Conservation (phyloP, 2,113 vertebrate genomes). For the Sapayoa aenigma region DNA sequence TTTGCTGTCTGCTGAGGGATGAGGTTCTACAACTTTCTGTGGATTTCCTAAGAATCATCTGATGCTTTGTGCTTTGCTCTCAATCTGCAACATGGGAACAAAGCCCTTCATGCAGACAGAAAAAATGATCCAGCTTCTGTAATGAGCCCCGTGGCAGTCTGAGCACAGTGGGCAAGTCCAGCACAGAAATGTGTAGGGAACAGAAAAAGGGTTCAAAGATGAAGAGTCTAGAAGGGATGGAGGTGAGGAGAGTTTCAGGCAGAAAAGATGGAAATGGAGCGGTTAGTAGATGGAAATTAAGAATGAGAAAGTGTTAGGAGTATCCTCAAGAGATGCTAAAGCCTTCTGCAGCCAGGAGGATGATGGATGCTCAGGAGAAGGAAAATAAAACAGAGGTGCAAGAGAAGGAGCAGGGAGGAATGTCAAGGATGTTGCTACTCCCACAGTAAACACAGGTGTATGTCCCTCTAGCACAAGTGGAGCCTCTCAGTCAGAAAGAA, state of each 20-base stretch:
- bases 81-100: not conserved
- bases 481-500: not conserved
- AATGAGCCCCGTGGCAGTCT: not conserved
- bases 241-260: not conserved
- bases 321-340: not conserved
- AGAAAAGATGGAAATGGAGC: not conserved
- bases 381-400: not conserved
- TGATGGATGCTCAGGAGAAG: not conserved
- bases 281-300: not conserved
- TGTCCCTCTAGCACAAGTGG: not conserved
- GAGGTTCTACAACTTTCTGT: not conserved
- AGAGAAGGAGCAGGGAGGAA: not conserved
- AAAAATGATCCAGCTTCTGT: not conserved
- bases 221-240: not conserved
- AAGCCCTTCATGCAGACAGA: not conserved
- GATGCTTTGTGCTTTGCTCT: not conserved
- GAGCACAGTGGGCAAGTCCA: rapidly evolving
- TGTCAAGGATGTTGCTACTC: not conserved
- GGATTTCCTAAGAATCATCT: not conserved
- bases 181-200: rapidly evolving
- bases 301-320: not conserved
- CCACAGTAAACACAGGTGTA: not conserved
- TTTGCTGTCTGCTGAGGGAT: not conserved
- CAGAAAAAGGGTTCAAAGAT: not conserved
- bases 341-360: not conserved